Conservation (phyloP, 2,888 invertebrate species). For the Tribolium freemani region DNA sequence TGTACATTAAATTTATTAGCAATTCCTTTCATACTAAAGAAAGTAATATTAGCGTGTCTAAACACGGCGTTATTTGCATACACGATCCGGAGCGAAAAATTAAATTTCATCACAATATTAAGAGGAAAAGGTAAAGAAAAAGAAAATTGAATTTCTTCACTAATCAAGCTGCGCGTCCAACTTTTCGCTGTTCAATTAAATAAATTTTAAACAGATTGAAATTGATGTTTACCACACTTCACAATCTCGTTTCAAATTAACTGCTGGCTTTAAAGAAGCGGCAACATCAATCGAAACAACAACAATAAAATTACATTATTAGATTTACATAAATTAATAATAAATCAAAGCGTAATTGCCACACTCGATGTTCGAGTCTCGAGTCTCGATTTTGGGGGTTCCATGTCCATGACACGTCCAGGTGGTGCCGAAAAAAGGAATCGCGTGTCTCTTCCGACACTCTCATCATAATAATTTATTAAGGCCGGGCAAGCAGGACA, state of each 20-base stretch:
- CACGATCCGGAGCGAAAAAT: background rate
- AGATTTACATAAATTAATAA: slow-evolving; percentile 30
- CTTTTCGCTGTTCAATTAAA: slow-evolving; percentile 28
- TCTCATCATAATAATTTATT: slow-evolving; percentile 51
- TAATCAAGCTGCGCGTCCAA: slow-evolving; percentile 8
- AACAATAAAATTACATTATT: slow-evolving; percentile 30
- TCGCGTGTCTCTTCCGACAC: slow-evolving; percentile 47
- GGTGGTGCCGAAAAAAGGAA: slow-evolving; percentile 25
- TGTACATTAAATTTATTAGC: background rate
- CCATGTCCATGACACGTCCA: background rate
- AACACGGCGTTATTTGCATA: background rate
- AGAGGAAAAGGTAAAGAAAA: background rate
- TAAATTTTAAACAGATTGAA: slow-evolving; percentile 25
- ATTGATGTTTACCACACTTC: slow-evolving; percentile 29
- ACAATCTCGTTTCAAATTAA: slow-evolving; percentile 18
- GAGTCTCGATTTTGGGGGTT: background rate
- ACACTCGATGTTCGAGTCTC: background rate
- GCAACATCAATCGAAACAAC: slow-evolving; percentile 16
- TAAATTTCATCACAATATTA: background rate
- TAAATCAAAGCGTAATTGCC: slow-evolving; percentile 25
- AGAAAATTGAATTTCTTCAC: background rate
- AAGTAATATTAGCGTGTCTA: background rate
- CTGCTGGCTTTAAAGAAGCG: slow-evolving; percentile 17
- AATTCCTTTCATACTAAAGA: background rate
- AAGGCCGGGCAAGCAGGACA: slow-evolving; percentile 48